Evolutionary conservation across 2,888 invertebrate genomes (phyloP), one percentile per base, ranked within the genome.

Genomic region (Monoplex corrugatus): DNA sequence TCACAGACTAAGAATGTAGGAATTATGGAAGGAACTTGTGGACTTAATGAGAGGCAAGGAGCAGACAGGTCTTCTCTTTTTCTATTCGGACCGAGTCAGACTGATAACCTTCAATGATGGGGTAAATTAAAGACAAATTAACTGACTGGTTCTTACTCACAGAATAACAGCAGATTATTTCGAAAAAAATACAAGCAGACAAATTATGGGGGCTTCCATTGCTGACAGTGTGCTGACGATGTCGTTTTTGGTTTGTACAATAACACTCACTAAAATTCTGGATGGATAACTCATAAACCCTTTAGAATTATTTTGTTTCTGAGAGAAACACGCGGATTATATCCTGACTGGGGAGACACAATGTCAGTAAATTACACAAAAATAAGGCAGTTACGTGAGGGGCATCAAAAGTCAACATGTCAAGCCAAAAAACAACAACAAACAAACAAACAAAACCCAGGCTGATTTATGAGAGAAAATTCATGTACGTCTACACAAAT

Each of bases 301-400:
- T 5, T 19, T 16, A 3, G 16, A 28, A n/a, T 68, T 68, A 28
- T 28, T 68, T n/a, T 28, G 28, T n/a, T n/a, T 19, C 28, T n/a
- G 28, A 19, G 28, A 68, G n/a, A 68, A 19, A 68, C 28, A 19
- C 28, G 28, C 19, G n/a, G 28, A 68, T n/a, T 68, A 28, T 68
- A 68, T 68, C n/a, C 68, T 68, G 68, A n/a, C 68, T 50, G 68
- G 28, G 68, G 19, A 68, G 68, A 28, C 28, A n/a, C 68, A 19
- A 68, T n/a, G n/a, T 28, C n/a, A n/a, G 68, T 5, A 68, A 68
- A 68, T 68, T 68, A 68, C 68, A 68, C 68, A 23, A 16, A 68
- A 68, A 68, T 68, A 68, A 68, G 68, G n/a, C 68, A n/a, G 68
- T 68, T 68, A 68, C 16, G 68, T 28, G 68, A 68, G 16, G n/a